Evolutionary conservation across 2,888 invertebrate genomes (phyloP), one percentile per base, ranked within the genome.

Genomic region (Stenodema calcarata): DNA sequence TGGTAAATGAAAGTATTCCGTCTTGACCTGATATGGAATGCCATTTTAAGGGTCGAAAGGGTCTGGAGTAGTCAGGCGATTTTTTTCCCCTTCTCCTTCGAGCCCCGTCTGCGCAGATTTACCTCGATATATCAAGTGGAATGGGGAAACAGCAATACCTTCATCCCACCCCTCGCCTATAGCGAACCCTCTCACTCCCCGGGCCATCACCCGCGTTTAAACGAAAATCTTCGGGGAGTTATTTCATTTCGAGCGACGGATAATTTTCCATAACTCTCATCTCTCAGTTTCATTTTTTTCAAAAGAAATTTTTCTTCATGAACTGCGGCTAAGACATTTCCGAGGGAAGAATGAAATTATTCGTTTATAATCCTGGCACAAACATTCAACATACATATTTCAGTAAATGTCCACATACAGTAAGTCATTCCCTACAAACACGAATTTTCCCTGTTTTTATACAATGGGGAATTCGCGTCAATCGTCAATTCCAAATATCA

Each of bases 1-100:
- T 27, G 84, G 84, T 84, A 84, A 75, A 84, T 70, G 70, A 44
- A 70, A 73, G 82, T 82, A 82, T 82, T 84, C 84, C 84, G 84
- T 84, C 84, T 84, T 75, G 84, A 84, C 73, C 75, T 84, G 84
- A 84, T 75, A 75, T 84, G 75, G 50, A 84, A 84, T 75, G 84
- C 84, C 75, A 84, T 84, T 84, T 84, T 44, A 42, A 75, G 73
- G 84, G 84, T 75, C 75, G 84, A 44, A 84, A 84, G 54, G 75
- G 75, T 75, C 84, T 84, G 84, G 73, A 84, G 54, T 27, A 84
- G 84, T 84, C 84, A 75, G 84, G 84, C 84, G 27, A 84, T 84
- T 84, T 84, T 76, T 80, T 69, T 69, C 41, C 35, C n/a, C n/a
- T 69, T 35, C 82, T 62, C 41, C 82, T 42, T 27, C 82, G 18